A percentile compares a stretch with the other conserved stretches of the same genome.
Evolutionary conservation across 2,888 invertebrate genomes (phyloP).

Genomic region (Callinectes sapidus): DNA sequence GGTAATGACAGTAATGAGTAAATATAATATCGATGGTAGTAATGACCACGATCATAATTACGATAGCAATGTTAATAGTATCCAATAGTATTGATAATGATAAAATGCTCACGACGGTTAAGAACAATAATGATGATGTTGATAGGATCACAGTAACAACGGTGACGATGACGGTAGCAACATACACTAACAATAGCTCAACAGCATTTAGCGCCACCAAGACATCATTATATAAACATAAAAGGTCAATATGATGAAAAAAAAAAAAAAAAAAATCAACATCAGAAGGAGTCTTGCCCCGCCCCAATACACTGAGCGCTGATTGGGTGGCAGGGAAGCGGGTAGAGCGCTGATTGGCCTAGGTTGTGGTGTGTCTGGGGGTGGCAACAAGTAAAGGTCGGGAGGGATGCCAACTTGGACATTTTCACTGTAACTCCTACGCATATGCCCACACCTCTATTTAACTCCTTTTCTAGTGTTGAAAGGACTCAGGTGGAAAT

Average conservation of each 20-base stretch:
- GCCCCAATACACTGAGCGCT: neutral
- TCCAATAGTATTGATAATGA: neutral
- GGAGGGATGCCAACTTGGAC: neutral
- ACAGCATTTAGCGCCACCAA: too few species aligned
- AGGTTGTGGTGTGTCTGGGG: slow-evolving; percentile 22
- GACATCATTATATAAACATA: too few species aligned
- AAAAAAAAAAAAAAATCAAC: neutral
- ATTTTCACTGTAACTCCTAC: too few species aligned
- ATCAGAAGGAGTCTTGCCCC: neutral
- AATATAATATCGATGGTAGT: neutral
- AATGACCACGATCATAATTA: neutral
- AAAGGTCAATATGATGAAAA: neutral
- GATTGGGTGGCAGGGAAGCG: slow-evolving; percentile 20
- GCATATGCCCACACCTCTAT: neutral
- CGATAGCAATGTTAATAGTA: neutral
- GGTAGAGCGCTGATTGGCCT: slow-evolving; percentile 36
- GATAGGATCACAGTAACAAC: neutral
- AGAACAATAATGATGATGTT: too few species aligned
- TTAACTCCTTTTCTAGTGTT: neutral
- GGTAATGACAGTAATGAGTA: neutral
- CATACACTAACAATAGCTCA: too few species aligned
- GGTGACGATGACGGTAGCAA: too few species aligned
- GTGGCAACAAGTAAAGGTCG: neutral
- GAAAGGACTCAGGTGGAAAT: neutral
- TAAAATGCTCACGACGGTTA: neutral